Base-by-base conservation (phyloP, 2,113 vertebrate species). In the Alligator sinensis region DNA sequence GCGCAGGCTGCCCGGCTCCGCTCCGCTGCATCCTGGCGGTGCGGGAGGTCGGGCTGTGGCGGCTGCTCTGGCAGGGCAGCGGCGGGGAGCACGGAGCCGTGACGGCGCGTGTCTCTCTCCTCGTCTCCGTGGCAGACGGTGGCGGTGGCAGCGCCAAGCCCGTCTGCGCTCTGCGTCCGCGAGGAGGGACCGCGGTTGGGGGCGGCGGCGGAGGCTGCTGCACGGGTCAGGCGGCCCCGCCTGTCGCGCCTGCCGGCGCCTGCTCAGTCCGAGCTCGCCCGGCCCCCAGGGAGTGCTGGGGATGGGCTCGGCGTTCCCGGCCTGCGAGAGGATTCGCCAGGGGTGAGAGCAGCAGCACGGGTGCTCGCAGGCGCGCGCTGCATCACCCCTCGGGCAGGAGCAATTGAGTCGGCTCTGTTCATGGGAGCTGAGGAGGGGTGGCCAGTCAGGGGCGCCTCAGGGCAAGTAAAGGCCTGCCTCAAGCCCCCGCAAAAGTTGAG, bases 121-220 rank as follows among this genome's bases (percentile, higher is more conserved):
- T 82, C 84, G 78, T 94, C 84, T 96, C 80, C 87, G 86, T 92
- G 83, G 91, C 97, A 98, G 98, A 98, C 98, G 25, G 98, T 98
- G 94, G 55, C 62, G 54, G 87, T 83, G 79, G 79, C 64, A 95
- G 97, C 47, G 87, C 98, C 77, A 97, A 98, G 92, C 98, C 98
- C 59, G 98, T 98, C 34, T 62, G 34, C 1, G 59, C 13, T 21
- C 78, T 28, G 63, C 13, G 18, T 27, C 22, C 22, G 54, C 47
- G 47, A 63, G 63, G 21, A 19, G 34, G 38, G 12, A 47, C n/a
- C 30, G 18, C 34, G 34, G 25, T 17, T 5, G 24, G 77, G 24
- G 77, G 79, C 8, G 34, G 59, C 4, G 38, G 38, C 38, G 61
- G 79, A 24, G n/a, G 54, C 63, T 14, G 64, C 80, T 9, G 5